Evolutionary conservation across 2,888 invertebrate genomes (phyloP).

Genomic region (Tetramorium bicarinatum): DNA sequence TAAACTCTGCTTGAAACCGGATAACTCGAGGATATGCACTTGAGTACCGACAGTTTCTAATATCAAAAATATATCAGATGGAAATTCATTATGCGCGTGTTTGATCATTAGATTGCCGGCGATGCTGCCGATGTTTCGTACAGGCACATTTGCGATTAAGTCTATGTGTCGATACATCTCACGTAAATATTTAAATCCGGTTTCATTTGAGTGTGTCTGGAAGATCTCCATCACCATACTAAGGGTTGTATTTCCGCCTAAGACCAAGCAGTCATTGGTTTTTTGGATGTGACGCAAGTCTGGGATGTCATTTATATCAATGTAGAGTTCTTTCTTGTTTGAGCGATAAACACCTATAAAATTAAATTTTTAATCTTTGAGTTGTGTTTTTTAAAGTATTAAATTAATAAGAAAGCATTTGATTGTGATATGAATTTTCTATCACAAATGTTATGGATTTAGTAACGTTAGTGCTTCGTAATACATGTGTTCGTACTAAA

Average conservation of each 20-base stretch:
- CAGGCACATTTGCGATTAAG: conserved; percentile 90
- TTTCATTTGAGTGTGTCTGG: conserved; percentile 84
- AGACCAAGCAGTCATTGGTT: conserved; percentile 79
- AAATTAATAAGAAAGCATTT: background rate
- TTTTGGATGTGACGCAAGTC: conserved; percentile 85
- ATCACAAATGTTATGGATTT: no score
- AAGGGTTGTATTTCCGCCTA: conserved; percentile 89
- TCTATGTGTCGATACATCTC: conserved; percentile 89
- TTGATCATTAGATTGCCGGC: conserved; percentile 92
- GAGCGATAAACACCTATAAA: conserved; percentile 86
- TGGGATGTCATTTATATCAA: conserved; percentile 87
- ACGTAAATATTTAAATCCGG: conserved; percentile 88
- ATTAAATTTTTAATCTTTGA: background rate
- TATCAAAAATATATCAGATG: conserved; percentile 90
- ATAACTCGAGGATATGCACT: conserved; percentile 87
- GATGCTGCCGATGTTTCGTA: conserved; percentile 91
- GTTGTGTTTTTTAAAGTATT: background rate
- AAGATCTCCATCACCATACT: conserved; percentile 87
- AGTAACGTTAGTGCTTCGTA: background rate
- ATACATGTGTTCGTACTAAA: background rate
- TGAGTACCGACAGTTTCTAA: conserved; percentile 89
- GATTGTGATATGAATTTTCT: background rate
- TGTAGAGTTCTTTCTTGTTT: conserved; percentile 85
- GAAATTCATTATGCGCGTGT: conserved; percentile 89
- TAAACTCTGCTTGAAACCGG: conserved; percentile 83